Percentiles rank a stretch among this genome's conserved stretches.
phyloP scores from a whole-genome alignment of 1,140 invertebrate species.

The Phocides pigmalion region DNA sequence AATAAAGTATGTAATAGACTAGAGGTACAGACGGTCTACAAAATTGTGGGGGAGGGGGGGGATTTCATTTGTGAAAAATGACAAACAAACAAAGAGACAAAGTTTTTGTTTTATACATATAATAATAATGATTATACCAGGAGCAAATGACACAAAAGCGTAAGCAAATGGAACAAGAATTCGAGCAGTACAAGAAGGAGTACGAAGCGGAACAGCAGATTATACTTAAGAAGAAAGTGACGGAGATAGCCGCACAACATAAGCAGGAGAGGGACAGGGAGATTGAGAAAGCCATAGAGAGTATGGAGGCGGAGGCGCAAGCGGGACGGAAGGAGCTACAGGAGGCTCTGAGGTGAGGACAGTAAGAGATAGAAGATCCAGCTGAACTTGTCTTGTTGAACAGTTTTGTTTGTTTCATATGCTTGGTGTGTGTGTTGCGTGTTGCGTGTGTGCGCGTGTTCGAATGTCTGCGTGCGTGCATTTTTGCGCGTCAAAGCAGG shows the following conservation, averaged over 20 bases:
- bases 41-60: no score
- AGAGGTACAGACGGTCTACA: no score
- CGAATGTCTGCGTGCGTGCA: no score
- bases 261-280: slow-evolving; percentile 77
- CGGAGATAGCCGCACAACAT: slow-evolving; percentile 74
- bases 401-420: no score
- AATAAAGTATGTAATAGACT: no score
- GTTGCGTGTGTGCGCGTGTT: no score
- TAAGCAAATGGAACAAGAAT: slow-evolving; percentile 60
- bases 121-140: slow-evolving; percentile 47
- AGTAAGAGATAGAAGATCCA: not conserved
- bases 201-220: slow-evolving; percentile 70
- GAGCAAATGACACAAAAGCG: slow-evolving; percentile 65
- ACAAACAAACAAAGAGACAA: not conserved
- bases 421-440: no score
- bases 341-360: slow-evolving; percentile 69
- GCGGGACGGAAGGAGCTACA: slow-evolving; percentile 75
- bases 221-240: slow-evolving; percentile 68
- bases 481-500: no score
- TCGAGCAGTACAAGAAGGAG: slow-evolving; percentile 70
- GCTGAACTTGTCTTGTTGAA: no score
- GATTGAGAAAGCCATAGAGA: slow-evolving; percentile 81
- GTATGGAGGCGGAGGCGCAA: slow-evolving; percentile 79
- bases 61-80: no score
- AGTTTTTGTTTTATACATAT: no score